Evolutionary conservation across 1,140 invertebrate genomes (phyloP).

Genomic region (Druon quercuslanigerum): DNA sequence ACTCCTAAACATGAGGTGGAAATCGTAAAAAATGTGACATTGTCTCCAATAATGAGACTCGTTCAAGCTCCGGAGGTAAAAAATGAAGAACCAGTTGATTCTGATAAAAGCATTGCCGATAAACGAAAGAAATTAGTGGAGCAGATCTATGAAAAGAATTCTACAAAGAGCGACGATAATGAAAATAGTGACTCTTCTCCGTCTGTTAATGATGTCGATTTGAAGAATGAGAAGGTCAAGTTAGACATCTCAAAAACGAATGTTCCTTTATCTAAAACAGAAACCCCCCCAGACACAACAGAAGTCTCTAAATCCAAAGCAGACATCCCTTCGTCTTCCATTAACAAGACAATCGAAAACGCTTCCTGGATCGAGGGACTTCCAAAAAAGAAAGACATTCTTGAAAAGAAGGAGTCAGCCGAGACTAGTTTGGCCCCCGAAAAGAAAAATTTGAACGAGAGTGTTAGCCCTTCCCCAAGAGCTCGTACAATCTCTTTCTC

Average conservation of each 20-base stretch:
- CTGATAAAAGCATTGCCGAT: constrained; percentile 10
- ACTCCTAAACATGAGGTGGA: constrained; percentile 65
- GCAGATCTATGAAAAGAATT: neutral
- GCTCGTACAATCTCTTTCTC: constrained; percentile 62
- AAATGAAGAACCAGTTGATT: neutral
- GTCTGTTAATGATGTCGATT: constrained; percentile 22
- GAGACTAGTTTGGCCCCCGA: neutral
- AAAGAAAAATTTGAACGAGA: constrained; percentile 6
- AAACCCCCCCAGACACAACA: neutral
- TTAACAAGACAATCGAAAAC: neutral
- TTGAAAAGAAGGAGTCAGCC: neutral
- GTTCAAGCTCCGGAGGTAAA: constrained; percentile 31
- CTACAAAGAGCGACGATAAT: neutral
- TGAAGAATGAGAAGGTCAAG: neutral
- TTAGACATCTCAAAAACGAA: neutral
- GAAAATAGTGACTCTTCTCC: constrained; percentile 3
- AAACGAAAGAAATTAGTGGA: neutral
- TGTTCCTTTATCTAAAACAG: neutral
- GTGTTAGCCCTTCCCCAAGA: constrained; percentile 49
- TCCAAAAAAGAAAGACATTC: neutral
- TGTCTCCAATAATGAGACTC: constrained; percentile 48
- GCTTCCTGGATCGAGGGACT: neutral
- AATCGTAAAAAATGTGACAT: constrained; percentile 53
- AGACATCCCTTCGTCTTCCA: neutral
- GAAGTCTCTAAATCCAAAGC: neutral